A percentile compares a stretch with the other conserved stretches of the same genome.
These are phyloP conservation scores for Tanypteryx hageni DNA, from an alignment of 2,888 invertebrate species.

Conservation along the genomic window DNA sequence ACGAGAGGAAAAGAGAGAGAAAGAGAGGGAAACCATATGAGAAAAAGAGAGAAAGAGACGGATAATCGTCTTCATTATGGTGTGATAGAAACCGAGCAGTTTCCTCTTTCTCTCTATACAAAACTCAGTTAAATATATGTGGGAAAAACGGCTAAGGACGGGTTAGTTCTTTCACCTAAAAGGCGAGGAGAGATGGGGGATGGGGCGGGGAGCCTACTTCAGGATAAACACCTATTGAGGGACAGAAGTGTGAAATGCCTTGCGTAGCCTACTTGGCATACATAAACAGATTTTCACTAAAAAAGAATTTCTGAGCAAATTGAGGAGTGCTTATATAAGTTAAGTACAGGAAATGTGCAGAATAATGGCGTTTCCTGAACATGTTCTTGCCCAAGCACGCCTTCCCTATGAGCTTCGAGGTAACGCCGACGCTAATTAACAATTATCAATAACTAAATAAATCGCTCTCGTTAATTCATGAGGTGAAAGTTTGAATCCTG, in stretches of 20 bases:
- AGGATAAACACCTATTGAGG: neutral
- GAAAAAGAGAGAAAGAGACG: neutral
- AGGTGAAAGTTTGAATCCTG: too few species aligned
- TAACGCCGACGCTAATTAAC: too few species aligned
- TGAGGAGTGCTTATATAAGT: neutral
- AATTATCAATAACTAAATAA: too few species aligned
- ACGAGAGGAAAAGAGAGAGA: neutral
- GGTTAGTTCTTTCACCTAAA: neutral
- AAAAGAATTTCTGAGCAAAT: neutral
- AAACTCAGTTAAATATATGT: neutral
- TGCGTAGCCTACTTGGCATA: neutral
- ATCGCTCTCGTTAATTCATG: too few species aligned
- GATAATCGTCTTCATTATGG: neutral
- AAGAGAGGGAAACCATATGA: neutral
- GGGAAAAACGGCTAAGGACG: neutral
- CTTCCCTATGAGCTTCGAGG: too few species aligned
- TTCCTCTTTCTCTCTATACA: neutral
- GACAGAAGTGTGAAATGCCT: slow-evolving; percentile 11
- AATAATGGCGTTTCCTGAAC: too few species aligned
- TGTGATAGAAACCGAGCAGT: neutral
- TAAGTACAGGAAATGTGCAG: neutral
- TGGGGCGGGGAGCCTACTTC: neutral
- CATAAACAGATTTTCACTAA: neutral
- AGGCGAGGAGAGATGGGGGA: neutral
- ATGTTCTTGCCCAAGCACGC: too few species aligned